phyloP scores from a whole-genome alignment of 2,888 invertebrate genomes.

The Orthosia gracilis region DNA sequence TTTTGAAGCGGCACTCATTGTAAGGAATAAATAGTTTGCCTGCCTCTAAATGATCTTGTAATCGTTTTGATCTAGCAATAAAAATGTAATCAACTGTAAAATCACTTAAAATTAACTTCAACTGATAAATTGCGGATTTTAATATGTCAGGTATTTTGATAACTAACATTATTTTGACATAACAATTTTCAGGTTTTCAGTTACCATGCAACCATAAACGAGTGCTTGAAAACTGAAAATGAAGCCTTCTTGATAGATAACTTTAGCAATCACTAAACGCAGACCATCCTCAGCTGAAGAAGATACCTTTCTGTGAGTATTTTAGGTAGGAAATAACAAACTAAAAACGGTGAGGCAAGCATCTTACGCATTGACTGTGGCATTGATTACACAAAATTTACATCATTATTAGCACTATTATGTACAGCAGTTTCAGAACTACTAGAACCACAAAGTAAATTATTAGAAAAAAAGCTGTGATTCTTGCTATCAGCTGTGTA shows the following conservation, averaged over 20 bases:
- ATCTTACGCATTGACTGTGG: too few species aligned
- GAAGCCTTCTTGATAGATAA: neutral
- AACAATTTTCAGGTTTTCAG: conserved; percentile 67
- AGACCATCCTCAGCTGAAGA: neutral
- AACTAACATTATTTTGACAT: conserved; percentile 52
- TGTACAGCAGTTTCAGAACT: conserved; percentile 4
- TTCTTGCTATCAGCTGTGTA: neutral
- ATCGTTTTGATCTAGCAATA: neutral
- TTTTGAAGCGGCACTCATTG: conserved; percentile 30
- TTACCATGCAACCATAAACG: conserved; percentile 69
- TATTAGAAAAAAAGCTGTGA: neutral
- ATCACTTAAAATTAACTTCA: neutral
- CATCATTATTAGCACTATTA: too few species aligned
- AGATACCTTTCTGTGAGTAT: neutral
- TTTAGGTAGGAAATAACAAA: too few species aligned
- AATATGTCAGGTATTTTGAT: conserved; percentile 12
- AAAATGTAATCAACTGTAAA: neutral
- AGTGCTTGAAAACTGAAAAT: conserved; percentile 26
- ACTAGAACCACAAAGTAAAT: too few species aligned
- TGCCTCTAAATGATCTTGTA: neutral
- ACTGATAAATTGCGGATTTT: neutral
- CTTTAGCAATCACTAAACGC: conserved; percentile 22
- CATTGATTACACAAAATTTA: neutral
- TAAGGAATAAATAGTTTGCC: neutral
- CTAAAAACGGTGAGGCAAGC: neutral